Percentiles rank a stretch among this genome's conserved stretches.
phyloP scores from a whole-genome alignment of 2,113 vertebrate species.

The Indicator indicator region DNA sequence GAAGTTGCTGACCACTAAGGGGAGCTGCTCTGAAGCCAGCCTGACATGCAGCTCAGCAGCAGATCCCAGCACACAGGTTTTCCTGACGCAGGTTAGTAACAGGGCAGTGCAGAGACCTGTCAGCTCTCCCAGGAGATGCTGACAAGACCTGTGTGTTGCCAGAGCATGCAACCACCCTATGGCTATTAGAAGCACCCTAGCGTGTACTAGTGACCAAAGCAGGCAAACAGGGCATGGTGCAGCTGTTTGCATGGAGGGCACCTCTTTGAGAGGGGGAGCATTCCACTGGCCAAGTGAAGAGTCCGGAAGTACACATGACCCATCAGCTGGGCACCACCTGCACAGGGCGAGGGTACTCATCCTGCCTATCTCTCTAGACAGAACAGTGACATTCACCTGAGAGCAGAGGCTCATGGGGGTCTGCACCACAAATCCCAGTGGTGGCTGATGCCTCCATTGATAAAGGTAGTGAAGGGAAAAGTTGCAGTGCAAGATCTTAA shows the following conservation, averaged over 20 bases:
- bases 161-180: neutral
- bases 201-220: neutral
- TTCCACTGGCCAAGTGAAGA: neutral
- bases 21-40: neutral
- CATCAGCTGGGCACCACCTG: neutral
- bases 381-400: too few species aligned
- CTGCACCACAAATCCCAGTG: too few species aligned
- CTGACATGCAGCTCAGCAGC: neutral
- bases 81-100: too few species aligned
- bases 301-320: neutral
- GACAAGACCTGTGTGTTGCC: neutral
- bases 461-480: neutral
- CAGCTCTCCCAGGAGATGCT: neutral
- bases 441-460: neutral
- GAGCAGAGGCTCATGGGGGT: neutral
- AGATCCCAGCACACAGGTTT: neutral
- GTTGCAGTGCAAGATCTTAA: neutral
- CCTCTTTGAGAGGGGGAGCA: neutral
- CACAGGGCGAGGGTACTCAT: neutral
- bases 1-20: neutral
- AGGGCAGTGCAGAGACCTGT: neutral
- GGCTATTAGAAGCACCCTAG: neutral
- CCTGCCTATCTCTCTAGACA: neutral
- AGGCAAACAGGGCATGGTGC: neutral
- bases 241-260: neutral